Percentiles rank a stretch among this genome's conserved stretches.
These are phyloP conservation scores for Drosophila watanabei DNA, from an alignment of 1,140 invertebrate genomes.

Conservation along the genomic window DNA sequence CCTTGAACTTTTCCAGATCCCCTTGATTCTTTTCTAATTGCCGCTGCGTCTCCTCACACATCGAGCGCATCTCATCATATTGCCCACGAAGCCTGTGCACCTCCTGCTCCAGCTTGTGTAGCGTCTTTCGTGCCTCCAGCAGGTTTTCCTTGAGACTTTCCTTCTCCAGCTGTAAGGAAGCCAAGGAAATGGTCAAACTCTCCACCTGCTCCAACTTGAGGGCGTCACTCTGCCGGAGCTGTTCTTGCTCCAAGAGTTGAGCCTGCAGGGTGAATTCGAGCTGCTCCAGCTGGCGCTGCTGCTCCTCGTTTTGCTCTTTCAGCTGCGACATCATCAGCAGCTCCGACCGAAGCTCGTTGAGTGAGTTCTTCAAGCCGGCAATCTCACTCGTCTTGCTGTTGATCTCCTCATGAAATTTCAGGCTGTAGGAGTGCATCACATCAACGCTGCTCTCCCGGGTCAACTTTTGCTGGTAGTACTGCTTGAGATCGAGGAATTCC, in stretches of 20 bases:
- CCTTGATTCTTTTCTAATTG: constrained; percentile 44
- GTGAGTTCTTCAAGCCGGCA: constrained; percentile 55
- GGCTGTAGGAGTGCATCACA: constrained; percentile 67
- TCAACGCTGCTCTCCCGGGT: constrained; percentile 62
- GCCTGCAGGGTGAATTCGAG: constrained; percentile 63
- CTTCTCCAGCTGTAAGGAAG: constrained; percentile 45
- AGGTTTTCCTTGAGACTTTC: constrained; percentile 20
- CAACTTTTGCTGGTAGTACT: constrained; percentile 71
- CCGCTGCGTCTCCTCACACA: constrained; percentile 52
- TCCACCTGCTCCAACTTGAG: constrained; percentile 63
- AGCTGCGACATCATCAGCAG: constrained; percentile 63
- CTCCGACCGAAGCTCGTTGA: constrained; percentile 63
- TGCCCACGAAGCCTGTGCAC: constrained; percentile 44
- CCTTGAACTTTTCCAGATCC: constrained; percentile 33
- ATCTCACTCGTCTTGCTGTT: constrained; percentile 74
- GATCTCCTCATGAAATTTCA: constrained; percentile 71
- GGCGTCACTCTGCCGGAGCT: constrained; percentile 40
- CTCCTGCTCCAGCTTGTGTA: constrained; percentile 51
- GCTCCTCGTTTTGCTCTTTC: constrained; percentile 66
- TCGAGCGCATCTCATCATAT: constrained; percentile 45
- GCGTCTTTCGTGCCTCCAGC: constrained; percentile 18
- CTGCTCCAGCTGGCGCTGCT: constrained; percentile 70
- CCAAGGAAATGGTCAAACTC: constrained; percentile 37
- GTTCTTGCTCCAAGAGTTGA: constrained; percentile 54
- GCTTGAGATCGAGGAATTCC: constrained; percentile 69